A percentile compares a stretch with the other conserved stretches of the same genome.
Conservation (phyloP, 2,797 vertebrate species). For the Nyctalus aviator region DNA sequence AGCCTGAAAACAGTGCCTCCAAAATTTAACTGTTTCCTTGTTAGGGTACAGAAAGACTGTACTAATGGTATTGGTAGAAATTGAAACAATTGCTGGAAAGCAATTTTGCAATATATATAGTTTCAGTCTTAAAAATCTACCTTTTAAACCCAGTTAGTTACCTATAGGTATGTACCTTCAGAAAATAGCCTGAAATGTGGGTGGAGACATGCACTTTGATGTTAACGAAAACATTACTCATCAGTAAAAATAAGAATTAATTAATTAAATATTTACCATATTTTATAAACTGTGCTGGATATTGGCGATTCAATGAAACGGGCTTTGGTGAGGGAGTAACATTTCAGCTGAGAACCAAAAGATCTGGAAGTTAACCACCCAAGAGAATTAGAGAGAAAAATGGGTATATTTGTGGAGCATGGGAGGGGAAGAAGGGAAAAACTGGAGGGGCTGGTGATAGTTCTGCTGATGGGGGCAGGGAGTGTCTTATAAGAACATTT, state of each 20-base stretch:
- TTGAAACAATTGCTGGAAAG: background rate
- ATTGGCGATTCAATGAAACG: background rate
- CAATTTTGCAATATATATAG: background rate
- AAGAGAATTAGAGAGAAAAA: background rate
- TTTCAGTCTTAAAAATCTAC: background rate
- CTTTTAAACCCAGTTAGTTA: constrained; percentile 25
- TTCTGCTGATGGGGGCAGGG: background rate
- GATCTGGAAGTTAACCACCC: background rate
- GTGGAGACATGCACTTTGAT: background rate
- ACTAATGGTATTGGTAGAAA: background rate
- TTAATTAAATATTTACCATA: background rate
- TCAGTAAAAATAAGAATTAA: constrained; percentile 16
- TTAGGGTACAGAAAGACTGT: background rate
- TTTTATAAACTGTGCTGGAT: background rate
- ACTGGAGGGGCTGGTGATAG: background rate
- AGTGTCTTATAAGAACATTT: background rate
- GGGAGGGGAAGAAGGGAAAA: background rate
- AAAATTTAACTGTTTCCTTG: background rate
- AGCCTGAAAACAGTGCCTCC: background rate
- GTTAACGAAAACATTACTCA: background rate
- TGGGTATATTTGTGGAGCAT: background rate
- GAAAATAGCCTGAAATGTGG: background rate
- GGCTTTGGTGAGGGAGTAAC: background rate
- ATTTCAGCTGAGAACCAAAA: background rate
- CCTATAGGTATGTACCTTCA: background rate